Evolutionary conservation across 2,888 invertebrate genomes (phyloP), one percentile per base, ranked within the genome.

Genomic region (Drosophila planitibia): DNA sequence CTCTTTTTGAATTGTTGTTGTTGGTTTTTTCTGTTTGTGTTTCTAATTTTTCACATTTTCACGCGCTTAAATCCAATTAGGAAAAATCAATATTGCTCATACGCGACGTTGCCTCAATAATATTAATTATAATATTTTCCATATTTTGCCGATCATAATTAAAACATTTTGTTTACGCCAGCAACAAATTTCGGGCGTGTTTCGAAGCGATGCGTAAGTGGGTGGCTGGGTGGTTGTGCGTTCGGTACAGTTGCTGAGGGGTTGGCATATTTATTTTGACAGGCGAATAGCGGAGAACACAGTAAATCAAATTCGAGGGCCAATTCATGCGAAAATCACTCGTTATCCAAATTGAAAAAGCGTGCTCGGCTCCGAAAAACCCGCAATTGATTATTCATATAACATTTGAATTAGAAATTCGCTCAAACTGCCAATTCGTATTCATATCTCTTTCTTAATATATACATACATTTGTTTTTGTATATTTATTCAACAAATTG

Each of bases 81-180:
- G 68, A 53, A 82, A 85, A 85, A 85, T 85, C 85, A 85, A 85
- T 85, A 85, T 90, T 88, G 83, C 85, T 80, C 90, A 85, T 90
- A 90, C 90, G 87, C 87, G 73, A 70, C 82, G 60, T 72, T 81
- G 74, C 72, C 73, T 60, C 73, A 81, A 85, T 80, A 90, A 81
- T 77, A 81, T 72, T 81, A 61, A 85, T 81, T 82, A 85, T 88
- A 73, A 76, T 74, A 67, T 72, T 76, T 35, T 44, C 37, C 28
- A 39, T 19, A 28, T 51, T 55, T 62, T 47, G 51, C 55, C 55
- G 58, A 69, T 68, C 73, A 84, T 82, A 87, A 83, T 83, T 87
- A 72, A 71, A 83, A 79, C 77, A 68, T 70, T 64, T 80, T 83
- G 77, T 83, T 81, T 76, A 69, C 76, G 59, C 65, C 25, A 47